Base-by-base conservation (phyloP, 2,797 vertebrate species). In the Pseudocheirus occidentalis region DNA sequence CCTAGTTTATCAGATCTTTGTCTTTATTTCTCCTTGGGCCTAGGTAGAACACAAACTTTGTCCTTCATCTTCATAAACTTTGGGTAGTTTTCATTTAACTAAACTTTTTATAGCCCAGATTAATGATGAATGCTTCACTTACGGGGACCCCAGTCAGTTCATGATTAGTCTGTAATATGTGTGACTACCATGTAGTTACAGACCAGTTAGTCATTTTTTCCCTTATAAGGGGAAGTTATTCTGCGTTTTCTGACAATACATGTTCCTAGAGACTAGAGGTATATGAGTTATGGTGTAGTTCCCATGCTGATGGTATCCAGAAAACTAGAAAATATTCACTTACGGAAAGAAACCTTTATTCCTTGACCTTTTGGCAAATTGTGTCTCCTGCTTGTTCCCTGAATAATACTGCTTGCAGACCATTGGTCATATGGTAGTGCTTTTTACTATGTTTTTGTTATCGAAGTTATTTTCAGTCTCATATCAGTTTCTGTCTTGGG, bases 121-220 rank as follows among this genome's bases (percentile, higher is more conserved):
- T 52, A 93, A 14, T 66, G 58, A 29, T 94, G 53, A 40, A 81
- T 29, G 89, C 53, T 91, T 53, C 91, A 2, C 0, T 0, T 95
- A 46, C 93, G 59, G 59, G 13, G 31, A 34, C 59, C 28, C 12
- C 57, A 81, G 18, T 55, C 59, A 62, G 0, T 87, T 57, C 90
- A 4, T 94, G 62, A 53, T 58, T 96, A 92, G 87, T 94, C 90
- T 62, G 90, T 96, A 97, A 34, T 34, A 40, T 46, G 7, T 81
- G n/a, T 81, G 66, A 96, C 91, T 95, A 91, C 55, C 92, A 50
- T 66, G 54, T 95, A 94, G 96, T 94, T 97, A 94, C 94, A 96
- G 50, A 94, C 92, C 96, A 95, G 95, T 95, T 95, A 81, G 66
- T 73, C 34, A 40, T 92, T 95, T 31, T 46, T 57, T 55, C 89